A percentile compares a stretch with the other conserved stretches of the same genome.
These are phyloP conservation scores for Microtus montanus DNA, from an alignment of 2,113 vertebrate genomes.

Conservation along the genomic window DNA sequence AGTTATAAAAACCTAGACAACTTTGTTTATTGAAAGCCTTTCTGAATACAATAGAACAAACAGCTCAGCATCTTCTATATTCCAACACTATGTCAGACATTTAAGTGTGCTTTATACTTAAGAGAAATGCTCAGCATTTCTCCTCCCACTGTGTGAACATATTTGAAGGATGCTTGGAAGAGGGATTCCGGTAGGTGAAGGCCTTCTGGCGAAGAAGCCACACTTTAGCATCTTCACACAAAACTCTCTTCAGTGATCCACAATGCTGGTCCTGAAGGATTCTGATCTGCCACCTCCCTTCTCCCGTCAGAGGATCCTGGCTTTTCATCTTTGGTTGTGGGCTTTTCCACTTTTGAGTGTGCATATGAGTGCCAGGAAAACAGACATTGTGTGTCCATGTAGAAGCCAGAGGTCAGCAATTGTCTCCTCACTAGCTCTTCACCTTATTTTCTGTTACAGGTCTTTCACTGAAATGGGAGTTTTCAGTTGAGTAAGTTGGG, in stretches of 20 bases:
- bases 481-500: no score
- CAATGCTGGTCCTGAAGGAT: not conserved
- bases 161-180: not conserved
- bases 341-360: not conserved
- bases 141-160: not conserved
- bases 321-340: not conserved
- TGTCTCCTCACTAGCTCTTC: no score
- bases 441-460: no score
- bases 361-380: no score
- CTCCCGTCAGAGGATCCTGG: not conserved
- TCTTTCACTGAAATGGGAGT: no score
- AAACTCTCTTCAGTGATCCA: not conserved
- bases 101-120: not conserved
- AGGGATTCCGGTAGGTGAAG: not conserved
- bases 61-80: not conserved
- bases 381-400: not conserved
- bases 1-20: not conserved
- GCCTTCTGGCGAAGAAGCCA: not conserved
- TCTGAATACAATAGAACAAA: not conserved
- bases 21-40: not conserved
- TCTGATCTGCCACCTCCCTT: not conserved
- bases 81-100: not conserved
- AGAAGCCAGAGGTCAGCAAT: not conserved
- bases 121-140: not conserved
- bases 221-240: not conserved